Evolutionary conservation across 1,140 invertebrate genomes (phyloP).

Genomic region (Physella acuta): DNA sequence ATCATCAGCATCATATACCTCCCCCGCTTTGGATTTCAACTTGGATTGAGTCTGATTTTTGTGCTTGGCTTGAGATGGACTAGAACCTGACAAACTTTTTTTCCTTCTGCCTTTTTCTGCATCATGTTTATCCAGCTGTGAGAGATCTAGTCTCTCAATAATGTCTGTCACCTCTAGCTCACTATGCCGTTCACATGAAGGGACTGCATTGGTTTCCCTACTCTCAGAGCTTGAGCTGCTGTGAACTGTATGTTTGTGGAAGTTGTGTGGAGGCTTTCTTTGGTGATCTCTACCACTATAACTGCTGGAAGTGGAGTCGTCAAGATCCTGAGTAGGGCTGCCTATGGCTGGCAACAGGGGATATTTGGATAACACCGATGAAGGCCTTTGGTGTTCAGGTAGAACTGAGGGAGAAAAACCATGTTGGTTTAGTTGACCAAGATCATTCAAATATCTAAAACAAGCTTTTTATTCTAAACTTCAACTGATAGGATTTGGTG

Average conservation of each 20-base stretch:
- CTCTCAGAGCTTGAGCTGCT: background rate
- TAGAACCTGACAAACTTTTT: background rate
- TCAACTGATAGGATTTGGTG: too few relatives aligned
- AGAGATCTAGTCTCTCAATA: slow-evolving; percentile 18
- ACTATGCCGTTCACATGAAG: too few relatives aligned
- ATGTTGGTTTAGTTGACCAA: too few relatives aligned
- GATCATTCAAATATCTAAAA: too few relatives aligned
- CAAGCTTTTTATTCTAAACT: too few relatives aligned
- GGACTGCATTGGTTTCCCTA: background rate
- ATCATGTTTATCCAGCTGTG: slow-evolving; percentile 2
- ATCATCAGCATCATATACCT: slow-evolving; percentile 24
- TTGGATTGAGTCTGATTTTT: background rate
- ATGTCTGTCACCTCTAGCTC: too few relatives aligned
- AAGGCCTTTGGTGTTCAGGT: too few relatives aligned
- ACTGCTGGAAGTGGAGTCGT: background rate
- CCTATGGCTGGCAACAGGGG: too few relatives aligned
- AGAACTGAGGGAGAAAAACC: too few relatives aligned
- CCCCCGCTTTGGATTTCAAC: background rate
- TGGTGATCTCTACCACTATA: background rate
- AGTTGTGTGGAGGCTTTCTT: background rate
- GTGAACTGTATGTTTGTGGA: background rate
- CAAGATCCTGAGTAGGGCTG: background rate
- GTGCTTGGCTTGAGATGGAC: background rate
- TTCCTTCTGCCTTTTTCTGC: background rate
- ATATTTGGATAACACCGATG: too few relatives aligned